Percentiles rank a stretch among this genome's conserved stretches.
These are phyloP conservation scores for Yoshiicerus persimilis DNA, from an alignment of 1,140 invertebrate genomes.

Conservation along the genomic window DNA sequence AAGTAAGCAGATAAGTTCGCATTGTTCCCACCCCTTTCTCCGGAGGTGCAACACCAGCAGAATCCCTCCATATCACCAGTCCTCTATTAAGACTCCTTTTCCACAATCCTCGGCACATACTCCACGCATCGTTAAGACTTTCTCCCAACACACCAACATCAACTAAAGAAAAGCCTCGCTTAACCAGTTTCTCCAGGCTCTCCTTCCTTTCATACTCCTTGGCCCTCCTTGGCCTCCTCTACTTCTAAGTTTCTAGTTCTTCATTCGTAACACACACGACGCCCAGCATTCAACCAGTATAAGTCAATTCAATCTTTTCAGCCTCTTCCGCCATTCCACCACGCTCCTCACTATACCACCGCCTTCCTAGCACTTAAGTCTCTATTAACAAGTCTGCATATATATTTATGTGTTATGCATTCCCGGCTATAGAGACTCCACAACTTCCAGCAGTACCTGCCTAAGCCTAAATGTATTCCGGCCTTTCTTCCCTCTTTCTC, in stretches of 20 bases:
- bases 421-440: neutral
- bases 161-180: neutral
- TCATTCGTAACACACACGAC: neutral
- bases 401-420: neutral
- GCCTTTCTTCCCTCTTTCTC: conserved; percentile 12
- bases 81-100: no score
- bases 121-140: no score
- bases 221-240: no score
- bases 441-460: no score
- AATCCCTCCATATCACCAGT: no score
- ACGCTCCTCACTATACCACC: no score
- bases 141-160: neutral
- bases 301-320: conserved; percentile 7
- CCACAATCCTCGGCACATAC: no score
- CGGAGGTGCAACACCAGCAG: no score
- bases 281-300: neutral
- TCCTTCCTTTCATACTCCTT: neutral
- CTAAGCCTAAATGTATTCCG: neutral
- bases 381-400: no score
- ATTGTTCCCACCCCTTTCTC: no score
- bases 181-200: neutral
- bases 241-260: no score
- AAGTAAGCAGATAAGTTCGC: neutral
- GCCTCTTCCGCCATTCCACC: neutral
- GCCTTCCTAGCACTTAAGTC: no score